Conservation (phyloP, 1,140 invertebrate species). For the Pseudomyrmex sp. region DNA sequence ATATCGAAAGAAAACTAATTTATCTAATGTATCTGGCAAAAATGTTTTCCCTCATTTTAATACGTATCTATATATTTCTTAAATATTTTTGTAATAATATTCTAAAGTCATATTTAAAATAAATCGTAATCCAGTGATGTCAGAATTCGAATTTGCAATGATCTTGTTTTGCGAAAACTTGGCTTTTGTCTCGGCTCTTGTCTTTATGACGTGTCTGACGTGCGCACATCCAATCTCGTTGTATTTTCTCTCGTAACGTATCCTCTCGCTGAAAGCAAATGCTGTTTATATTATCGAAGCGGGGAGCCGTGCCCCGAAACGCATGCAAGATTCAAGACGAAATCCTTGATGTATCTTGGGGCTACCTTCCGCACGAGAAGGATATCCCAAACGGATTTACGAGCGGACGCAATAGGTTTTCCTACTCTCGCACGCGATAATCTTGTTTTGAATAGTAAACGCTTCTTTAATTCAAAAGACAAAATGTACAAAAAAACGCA, state of each 20-base stretch:
- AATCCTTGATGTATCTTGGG: conserved; percentile 58
- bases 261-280: conserved; percentile 46
- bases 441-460: conserved; percentile 44
- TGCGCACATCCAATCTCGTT: neutral
- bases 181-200: conserved; percentile 1
- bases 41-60: no score
- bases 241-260: conserved; percentile 4
- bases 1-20: neutral
- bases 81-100: neutral
- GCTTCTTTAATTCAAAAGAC: conserved; percentile 2
- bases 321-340: conserved; percentile 57
- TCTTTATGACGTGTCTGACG: neutral
- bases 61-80: no score
- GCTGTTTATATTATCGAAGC: conserved; percentile 54
- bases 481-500: neutral
- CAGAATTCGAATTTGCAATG: neutral
- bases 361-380: conserved; percentile 40
- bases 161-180: conserved; percentile 1
- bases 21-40: no score
- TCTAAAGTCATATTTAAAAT: neutral
- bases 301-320: conserved; percentile 38
- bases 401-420: conserved; percentile 20
- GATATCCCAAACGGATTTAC: conserved; percentile 50
- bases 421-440: conserved; percentile 21
- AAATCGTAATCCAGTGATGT: neutral